Evolutionary conservation across 1,140 invertebrate species (phyloP), one percentile per base, ranked within the genome.

Genomic region (Hypothenemus hampei): DNA sequence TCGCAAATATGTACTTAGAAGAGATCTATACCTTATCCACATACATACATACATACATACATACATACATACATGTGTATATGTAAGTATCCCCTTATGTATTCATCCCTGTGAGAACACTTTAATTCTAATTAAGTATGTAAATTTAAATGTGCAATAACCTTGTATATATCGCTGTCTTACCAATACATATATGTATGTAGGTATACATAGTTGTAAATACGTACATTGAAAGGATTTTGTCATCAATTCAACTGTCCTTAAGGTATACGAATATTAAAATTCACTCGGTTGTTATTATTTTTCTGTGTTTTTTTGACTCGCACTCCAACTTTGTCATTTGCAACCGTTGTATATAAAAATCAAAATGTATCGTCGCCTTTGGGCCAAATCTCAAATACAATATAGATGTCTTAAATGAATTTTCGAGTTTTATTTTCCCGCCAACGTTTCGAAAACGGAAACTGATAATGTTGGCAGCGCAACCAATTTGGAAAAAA

Each of bases 141-240:
- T 68, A 68, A 64, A 68, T 68, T 67, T 68, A 21, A 62, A 67
- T 69, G 69, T 71, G 69, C 69, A 71, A 71, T 71, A 71, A 71
- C 65, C 67, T 63, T 71, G 65, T 70, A 68, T 62, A 71, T 68
- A 69, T 31, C 18, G 48, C 55, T 60, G 58, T 54, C 48, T 64
- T 59, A 62, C 60, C 60, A 68, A 61, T 70, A 59, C 59, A 64
- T 71, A 66, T 71, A 71, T 70, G 70, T 65, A 66, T 71, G 69
- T 70, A 69, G 60, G 69, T 70, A 57, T 43, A n/a, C n/a, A n/a
- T n/a, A n/a, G n/a, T n/a, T n/a, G n/a, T n/a, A n/a, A n/a, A n/a
- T n/a, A n/a, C n/a, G n/a, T 24, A 20, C 39, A 36, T 37, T 57
- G 16, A 35, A 53, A 53, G 26, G 19, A 41, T 31, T 50, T 11